phyloP scores from a whole-genome alignment of 2,797 vertebrate species.

The Falco peregrinus region DNA sequence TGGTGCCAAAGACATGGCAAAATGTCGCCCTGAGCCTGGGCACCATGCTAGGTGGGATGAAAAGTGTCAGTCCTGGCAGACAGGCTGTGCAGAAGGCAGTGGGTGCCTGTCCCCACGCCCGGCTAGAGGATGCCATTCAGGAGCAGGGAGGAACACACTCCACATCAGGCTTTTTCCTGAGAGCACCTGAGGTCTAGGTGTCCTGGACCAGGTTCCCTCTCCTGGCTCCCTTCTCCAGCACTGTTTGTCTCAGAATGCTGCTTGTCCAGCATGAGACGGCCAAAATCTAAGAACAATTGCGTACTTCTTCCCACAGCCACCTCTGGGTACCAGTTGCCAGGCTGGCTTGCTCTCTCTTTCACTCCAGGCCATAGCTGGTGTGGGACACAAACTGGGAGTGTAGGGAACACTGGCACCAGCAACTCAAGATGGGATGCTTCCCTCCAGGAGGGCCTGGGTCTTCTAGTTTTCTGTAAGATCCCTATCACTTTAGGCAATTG shows the following conservation, averaged over 20 bases:
- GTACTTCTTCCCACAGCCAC: not conserved
- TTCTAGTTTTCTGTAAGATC: not conserved
- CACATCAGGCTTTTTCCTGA: not conserved
- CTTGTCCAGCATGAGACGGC: not conserved
- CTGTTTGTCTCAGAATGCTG: not conserved
- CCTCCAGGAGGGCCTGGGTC: not conserved
- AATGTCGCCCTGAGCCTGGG: not conserved
- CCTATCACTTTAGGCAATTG: not conserved
- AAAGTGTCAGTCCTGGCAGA: fast-evolving
- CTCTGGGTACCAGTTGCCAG: not conserved
- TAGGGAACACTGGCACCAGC: not conserved
- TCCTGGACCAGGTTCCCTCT: not conserved
- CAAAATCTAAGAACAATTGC: not conserved
- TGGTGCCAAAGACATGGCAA: not conserved
- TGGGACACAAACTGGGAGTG: fast-evolving
- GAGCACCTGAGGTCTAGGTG: not conserved
- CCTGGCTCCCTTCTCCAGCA: not conserved
- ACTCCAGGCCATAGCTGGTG: not conserved
- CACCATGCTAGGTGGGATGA: not conserved
- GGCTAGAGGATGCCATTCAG: not conserved
- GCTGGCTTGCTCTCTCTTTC: not conserved
- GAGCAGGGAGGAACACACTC: not conserved
- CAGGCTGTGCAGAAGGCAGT: not conserved
- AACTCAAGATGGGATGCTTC: not conserved
- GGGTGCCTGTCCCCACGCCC: not conserved